Percentiles rank a stretch among this genome's conserved stretches.
Conservation (phyloP, 2,888 invertebrate species). For the Bugulina stolonifera region DNA sequence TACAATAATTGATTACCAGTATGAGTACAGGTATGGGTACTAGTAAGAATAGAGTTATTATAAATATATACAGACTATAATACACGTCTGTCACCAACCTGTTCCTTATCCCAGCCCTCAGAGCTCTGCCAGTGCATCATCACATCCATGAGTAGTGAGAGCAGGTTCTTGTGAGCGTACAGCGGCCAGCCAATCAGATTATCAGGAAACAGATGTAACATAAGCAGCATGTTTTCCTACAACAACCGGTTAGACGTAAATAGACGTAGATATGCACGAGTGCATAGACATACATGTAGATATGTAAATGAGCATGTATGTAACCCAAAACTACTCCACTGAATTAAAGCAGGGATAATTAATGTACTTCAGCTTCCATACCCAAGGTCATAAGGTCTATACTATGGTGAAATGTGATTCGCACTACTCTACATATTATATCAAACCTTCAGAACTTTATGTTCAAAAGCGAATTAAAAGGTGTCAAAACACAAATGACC, state of each 20-base stretch:
- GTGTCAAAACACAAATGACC: no score
- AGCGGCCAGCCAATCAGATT: conserved; percentile 63
- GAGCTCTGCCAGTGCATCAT: conserved; percentile 59
- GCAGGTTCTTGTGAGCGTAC: conserved; percentile 70
- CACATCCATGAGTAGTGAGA: conserved; percentile 75
- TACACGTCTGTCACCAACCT: no score
- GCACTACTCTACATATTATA: no score
- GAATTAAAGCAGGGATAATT: background rate
- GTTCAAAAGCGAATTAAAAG: no score
- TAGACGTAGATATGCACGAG: background rate
- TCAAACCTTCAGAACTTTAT: no score
- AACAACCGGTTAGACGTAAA: background rate
- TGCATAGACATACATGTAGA: background rate
- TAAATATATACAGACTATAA: no score
- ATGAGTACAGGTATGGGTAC: no score
- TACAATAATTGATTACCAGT: no score
- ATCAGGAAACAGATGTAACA: conserved; percentile 21
- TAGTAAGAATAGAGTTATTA: no score
- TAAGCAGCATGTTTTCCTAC: conserved; percentile 14
- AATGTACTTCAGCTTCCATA: no score
- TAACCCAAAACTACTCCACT: background rate
- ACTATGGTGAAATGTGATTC: no score
- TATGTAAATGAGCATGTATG: background rate
- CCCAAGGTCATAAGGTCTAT: no score
- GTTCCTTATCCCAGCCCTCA: background rate